These are phyloP conservation scores for Diorhabda elongata DNA, from an alignment of 1,140 invertebrate species.

Conservation along the genomic window DNA sequence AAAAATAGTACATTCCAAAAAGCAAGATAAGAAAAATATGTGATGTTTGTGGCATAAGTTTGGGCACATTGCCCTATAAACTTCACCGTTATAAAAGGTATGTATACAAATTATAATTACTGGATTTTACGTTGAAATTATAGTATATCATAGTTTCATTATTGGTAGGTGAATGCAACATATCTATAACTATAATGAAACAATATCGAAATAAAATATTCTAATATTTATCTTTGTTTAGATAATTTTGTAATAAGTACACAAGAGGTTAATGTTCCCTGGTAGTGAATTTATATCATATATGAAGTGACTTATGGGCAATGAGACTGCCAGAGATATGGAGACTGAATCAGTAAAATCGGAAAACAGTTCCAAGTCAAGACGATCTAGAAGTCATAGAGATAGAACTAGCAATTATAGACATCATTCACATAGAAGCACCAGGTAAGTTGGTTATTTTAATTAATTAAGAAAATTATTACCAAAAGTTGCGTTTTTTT, in stretches of 20 bases:
- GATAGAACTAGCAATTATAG: conserved; percentile 49
- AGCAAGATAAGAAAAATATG: background rate
- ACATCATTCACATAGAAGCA: conserved; percentile 57
- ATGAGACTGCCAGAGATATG: conserved; percentile 50
- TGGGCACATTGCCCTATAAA: background rate
- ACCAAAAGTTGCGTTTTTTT: no score
- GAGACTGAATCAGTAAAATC: conserved; percentile 62
- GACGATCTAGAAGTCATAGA: conserved; percentile 53
- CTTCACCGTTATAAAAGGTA: background rate
- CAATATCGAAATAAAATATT: background rate
- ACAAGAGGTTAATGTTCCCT: background rate
- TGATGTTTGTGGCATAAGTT: background rate
- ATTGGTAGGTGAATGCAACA: background rate
- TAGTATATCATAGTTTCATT: no score
- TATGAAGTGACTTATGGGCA: conserved; percentile 37
- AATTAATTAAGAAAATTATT: no score
- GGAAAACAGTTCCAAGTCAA: conserved; percentile 57
- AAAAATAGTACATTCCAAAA: no score
- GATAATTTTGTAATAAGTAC: background rate
- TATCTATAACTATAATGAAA: background rate
- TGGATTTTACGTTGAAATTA: no score
- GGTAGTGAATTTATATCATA: background rate
- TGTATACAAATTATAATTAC: background rate
- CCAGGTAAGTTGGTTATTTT: conserved; percentile 46
- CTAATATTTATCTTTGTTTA: no score